Evolutionary conservation across 2,113 vertebrate genomes (phyloP).

Genomic region (Sebastes fasciatus): DNA sequence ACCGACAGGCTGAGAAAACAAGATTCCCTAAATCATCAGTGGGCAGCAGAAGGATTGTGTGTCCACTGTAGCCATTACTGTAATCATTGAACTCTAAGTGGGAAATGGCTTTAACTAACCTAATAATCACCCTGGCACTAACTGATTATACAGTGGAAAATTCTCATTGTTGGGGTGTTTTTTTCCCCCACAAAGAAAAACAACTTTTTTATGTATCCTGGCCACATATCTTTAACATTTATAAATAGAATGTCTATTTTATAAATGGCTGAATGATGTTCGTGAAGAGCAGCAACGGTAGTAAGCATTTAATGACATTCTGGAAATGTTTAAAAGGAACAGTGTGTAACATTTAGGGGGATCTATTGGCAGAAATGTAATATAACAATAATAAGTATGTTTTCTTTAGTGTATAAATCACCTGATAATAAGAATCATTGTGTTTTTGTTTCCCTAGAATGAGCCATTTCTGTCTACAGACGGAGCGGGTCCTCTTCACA

Average conservation of each 20-base stretch:
- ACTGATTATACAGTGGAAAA: conserved; percentile 7
- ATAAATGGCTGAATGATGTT: not conserved
- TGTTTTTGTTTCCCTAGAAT: too few relatives aligned
- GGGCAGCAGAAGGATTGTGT: conserved; percentile 29
- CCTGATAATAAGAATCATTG: too few relatives aligned
- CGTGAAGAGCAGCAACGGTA: not conserved
- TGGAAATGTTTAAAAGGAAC: not conserved
- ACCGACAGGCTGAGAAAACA: conserved; percentile 59
- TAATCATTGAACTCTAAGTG: conserved; percentile 41
- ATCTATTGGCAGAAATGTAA: too few relatives aligned
- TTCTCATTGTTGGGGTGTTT: not conserved
- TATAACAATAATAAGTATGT: too few relatives aligned
- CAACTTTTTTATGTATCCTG: not conserved
- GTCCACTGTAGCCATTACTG: conserved; percentile 57
- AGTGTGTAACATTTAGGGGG: too few relatives aligned
- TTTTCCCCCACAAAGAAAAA: not conserved
- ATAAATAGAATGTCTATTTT: not conserved
- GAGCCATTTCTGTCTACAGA: too few relatives aligned
- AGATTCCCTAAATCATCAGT: conserved; percentile 54
- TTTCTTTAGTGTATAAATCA: too few relatives aligned
- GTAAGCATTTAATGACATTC: conserved; percentile 9
- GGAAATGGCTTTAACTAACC: conserved; percentile 40
- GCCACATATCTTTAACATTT: not conserved
- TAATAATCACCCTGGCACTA: conserved; percentile 40
- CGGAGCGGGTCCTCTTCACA: too few relatives aligned